A percentile compares a stretch with the other conserved stretches of the same genome.
Evolutionary conservation across 2,888 invertebrate species (phyloP).

Genomic region (Ormyrus rosae): DNA sequence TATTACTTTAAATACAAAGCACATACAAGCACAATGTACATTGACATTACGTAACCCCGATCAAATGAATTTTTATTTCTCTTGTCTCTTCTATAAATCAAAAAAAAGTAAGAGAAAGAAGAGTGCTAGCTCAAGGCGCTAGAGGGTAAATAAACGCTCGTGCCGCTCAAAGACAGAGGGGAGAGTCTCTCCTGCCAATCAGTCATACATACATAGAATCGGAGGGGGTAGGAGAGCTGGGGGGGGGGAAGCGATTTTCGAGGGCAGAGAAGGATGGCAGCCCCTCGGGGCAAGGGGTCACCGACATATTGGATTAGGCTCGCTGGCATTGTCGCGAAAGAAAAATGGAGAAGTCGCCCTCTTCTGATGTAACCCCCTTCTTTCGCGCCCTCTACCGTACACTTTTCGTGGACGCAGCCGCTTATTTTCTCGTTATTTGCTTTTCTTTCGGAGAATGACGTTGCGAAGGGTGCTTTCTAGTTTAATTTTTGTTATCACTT

Average conservation of each 20-base stretch:
- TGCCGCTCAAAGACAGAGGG: neutral
- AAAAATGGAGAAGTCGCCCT: conserved; percentile 26
- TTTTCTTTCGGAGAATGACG: too few relatives aligned
- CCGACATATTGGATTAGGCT: conserved; percentile 52
- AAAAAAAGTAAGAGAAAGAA: conserved; percentile 23
- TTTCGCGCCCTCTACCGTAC: neutral
- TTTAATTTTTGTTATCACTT: too few relatives aligned
- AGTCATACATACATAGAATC: conserved; percentile 23
- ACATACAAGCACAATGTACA: neutral
- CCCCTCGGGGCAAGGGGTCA: conserved; percentile 48
- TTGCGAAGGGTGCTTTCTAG: too few relatives aligned
- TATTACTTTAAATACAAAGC: neutral
- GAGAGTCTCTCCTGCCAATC: conserved; percentile 38
- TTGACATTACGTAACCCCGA: neutral
- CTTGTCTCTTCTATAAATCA: conserved; percentile 22
- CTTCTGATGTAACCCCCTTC: neutral
- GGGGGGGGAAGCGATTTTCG: neutral
- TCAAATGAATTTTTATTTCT: conserved; percentile 35
- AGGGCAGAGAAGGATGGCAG: neutral
- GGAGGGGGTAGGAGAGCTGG: conserved; percentile 1
- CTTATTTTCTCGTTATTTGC: neutral
- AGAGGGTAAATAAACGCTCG: neutral
- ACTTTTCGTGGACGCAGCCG: too few relatives aligned
- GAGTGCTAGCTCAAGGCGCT: neutral
- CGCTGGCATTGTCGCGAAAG: conserved; percentile 40